Percentiles rank a stretch among this genome's conserved stretches.
Conservation (phyloP, 53 echinoderm and acorn worm genomes). For the Henricia sp. region DNA sequence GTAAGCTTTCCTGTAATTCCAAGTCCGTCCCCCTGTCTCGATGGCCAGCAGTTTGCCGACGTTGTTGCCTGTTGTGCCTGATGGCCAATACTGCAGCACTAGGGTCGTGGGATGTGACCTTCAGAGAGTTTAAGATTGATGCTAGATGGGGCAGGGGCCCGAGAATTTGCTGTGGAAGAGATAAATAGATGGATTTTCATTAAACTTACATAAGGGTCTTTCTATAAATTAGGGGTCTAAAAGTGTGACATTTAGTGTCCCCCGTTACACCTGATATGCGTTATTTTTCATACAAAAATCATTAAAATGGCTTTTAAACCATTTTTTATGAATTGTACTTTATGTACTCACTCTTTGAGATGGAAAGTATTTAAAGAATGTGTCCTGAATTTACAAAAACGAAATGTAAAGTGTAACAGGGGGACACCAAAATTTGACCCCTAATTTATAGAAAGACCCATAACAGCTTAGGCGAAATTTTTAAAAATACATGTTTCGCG, state of each 20-base stretch:
- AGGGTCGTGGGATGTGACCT: constrained; percentile 41
- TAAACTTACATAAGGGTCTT: neutral
- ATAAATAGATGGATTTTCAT: neutral
- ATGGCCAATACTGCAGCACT: constrained; percentile 34
- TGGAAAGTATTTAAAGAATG: no score
- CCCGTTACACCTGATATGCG: no score
- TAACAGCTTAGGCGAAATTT: neutral
- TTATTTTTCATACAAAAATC: no score
- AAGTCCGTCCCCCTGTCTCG: neutral
- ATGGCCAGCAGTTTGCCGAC: neutral
- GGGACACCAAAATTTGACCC: no score
- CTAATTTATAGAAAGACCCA: no score
- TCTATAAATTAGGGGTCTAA: no score
- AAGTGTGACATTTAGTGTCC: no score
- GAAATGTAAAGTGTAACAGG: no score
- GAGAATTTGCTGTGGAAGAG: constrained; percentile 59
- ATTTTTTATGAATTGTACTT: no score
- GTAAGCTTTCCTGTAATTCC: constrained; percentile 24
- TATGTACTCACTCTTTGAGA: no score
- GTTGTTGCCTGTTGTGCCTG: constrained; percentile 30
- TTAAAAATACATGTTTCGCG: neutral
- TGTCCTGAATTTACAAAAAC: no score
- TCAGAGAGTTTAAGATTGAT: constrained; percentile 73
- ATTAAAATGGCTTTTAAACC: no score
- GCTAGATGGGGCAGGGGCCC: constrained; percentile 77